Conservation (phyloP, 1,140 invertebrate genomes). For the Eciton burchellii region DNA sequence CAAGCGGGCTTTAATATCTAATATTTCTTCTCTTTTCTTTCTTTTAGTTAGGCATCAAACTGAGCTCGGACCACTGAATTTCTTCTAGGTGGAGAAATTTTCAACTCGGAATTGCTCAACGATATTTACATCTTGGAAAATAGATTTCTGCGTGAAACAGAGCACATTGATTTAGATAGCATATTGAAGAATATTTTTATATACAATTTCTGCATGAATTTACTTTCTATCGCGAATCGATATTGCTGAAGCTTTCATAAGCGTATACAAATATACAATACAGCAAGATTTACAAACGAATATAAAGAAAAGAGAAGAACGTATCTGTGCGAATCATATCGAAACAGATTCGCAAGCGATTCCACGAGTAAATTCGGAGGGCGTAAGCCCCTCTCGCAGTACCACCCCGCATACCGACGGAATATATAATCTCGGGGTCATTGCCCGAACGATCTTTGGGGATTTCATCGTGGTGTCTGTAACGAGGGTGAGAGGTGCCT, state of each 20-base stretch:
- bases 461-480: constrained; percentile 74
- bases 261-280: too few relatives aligned
- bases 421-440: constrained; percentile 80
- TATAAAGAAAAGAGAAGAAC: neutral
- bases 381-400: constrained; percentile 32
- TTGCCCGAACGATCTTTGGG: constrained; percentile 83
- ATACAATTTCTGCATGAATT: too few relatives aligned
- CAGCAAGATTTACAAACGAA: neutral
- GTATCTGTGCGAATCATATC: neutral
- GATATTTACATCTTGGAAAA: neutral
- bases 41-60: neutral
- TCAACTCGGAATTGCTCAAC: neutral
- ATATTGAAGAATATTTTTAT: neutral
- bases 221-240: too few relatives aligned
- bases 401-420: constrained; percentile 57
- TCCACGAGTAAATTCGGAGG: constrained; percentile 53
- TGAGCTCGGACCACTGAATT: neutral
- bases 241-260: too few relatives aligned
- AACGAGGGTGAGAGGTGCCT: constrained; percentile 77
- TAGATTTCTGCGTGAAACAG: neutral
- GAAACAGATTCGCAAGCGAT: constrained; percentile 37
- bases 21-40: neutral
- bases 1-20: constrained; percentile 2
- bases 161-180: neutral
- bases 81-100: neutral